Percentiles rank a stretch among this genome's conserved stretches.
Evolutionary conservation across 2,888 invertebrate species (phyloP).

Genomic region (Salpingus planirostris): DNA sequence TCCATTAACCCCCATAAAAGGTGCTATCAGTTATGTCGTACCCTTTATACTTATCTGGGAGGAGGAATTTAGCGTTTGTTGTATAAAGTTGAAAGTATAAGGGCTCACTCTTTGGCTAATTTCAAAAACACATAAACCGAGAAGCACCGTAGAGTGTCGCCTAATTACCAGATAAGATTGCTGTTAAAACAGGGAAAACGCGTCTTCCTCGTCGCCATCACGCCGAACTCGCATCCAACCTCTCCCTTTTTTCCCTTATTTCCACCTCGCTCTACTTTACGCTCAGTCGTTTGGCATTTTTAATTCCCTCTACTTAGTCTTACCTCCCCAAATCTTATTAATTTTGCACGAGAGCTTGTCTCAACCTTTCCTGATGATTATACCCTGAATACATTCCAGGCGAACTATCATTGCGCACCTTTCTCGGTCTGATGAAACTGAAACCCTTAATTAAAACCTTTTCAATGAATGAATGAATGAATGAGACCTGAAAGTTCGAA

Average conservation of each 20-base stretch:
- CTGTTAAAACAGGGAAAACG: slow-evolving; percentile 25
- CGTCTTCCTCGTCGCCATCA: slow-evolving; percentile 26
- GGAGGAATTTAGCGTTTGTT: slow-evolving; percentile 16
- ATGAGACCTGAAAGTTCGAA: too few relatives aligned
- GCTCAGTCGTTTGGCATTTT: too few relatives aligned
- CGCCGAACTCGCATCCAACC: neutral
- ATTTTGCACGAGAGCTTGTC: too few relatives aligned
- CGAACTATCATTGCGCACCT: too few relatives aligned
- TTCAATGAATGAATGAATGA: too few relatives aligned
- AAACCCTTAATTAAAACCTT: too few relatives aligned
- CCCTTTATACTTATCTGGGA: slow-evolving; percentile 16
- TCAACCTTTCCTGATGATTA: too few relatives aligned
- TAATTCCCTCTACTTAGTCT: too few relatives aligned
- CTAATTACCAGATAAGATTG: slow-evolving; percentile 35
- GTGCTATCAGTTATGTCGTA: slow-evolving; percentile 14
- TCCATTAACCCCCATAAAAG: slow-evolving; percentile 16
- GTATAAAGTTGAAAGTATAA: slow-evolving; percentile 20
- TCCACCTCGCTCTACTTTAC: neutral
- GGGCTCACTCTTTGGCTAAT: slow-evolving; percentile 27
- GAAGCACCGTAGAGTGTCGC: slow-evolving; percentile 24
- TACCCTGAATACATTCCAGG: too few relatives aligned
- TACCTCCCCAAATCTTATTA: neutral
- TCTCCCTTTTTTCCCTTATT: neutral
- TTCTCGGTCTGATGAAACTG: too few relatives aligned
- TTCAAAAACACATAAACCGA: slow-evolving; percentile 31